Evolutionary conservation across 2,797 vertebrate genomes (phyloP).

Genomic region (Leptodactylus fallax): DNA sequence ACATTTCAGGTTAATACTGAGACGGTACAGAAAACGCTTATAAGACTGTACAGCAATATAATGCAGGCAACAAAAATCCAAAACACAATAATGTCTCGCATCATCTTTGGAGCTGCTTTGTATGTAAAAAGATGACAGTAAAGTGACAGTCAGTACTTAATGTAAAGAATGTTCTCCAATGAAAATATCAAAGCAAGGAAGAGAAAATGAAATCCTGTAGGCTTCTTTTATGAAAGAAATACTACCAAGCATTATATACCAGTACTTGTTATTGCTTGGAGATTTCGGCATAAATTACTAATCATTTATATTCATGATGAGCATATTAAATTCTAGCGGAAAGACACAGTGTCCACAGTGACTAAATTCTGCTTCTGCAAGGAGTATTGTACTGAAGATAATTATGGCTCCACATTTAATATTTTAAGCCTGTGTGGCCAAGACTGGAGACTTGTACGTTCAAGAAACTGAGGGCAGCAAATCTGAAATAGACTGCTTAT

Average conservation of each 20-base stretch:
- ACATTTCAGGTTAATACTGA: constrained; percentile 12
- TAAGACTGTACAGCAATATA: not conserved
- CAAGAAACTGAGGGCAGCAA: constrained; percentile 26
- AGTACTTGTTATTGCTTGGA: constrained; percentile 38
- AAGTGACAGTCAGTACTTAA: constrained; percentile 19
- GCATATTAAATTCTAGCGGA: constrained; percentile 40
- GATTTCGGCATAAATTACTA: constrained; percentile 30
- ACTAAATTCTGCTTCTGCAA: constrained; percentile 42
- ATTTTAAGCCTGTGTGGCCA: constrained; percentile 43
- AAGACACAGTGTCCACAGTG: constrained; percentile 23
- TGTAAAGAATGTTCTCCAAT: constrained; percentile 17
- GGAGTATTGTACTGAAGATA: constrained; percentile 21
- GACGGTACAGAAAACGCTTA: constrained; percentile 17
- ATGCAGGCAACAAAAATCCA: constrained; percentile 25
- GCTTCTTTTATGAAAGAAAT: constrained; percentile 24
- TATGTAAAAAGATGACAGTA: constrained; percentile 37
- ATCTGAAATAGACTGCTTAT: constrained; percentile 57
- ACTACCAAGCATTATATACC: constrained; percentile 24
- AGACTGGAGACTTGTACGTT: constrained; percentile 2
- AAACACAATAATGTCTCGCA: constrained; percentile 11
- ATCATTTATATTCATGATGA: constrained; percentile 46
- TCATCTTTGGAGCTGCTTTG: not conserved
- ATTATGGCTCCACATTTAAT: constrained; percentile 41
- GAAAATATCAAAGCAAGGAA: constrained; percentile 31
- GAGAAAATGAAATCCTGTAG: constrained; percentile 20